phyloP scores from a whole-genome alignment of 2,797 vertebrate species.

The Gallinago stenura region DNA sequence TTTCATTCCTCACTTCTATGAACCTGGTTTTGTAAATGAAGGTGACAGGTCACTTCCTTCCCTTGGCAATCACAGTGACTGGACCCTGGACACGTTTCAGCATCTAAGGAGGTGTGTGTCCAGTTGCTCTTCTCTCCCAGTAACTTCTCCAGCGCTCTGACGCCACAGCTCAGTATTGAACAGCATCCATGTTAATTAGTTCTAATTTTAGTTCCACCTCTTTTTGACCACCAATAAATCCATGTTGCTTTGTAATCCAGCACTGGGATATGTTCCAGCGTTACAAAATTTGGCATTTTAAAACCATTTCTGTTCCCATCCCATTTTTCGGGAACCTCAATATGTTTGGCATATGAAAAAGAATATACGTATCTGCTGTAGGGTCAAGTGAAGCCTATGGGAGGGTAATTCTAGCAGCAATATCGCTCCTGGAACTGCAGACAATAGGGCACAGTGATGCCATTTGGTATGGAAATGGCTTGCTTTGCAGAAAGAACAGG shows the following conservation, averaged over 20 bases:
- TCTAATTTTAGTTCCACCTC: constrained; percentile 66
- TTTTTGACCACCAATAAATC: constrained; percentile 59
- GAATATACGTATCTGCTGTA: not conserved
- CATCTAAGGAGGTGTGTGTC: not conserved
- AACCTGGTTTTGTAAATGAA: not conserved
- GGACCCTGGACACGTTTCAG: not conserved
- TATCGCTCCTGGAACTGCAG: not conserved
- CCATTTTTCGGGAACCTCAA: not conserved
- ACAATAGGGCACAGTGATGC: not conserved
- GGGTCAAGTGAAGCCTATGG: not conserved
- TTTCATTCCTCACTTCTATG: not conserved
- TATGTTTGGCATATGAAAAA: not conserved
- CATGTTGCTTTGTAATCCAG: constrained; percentile 16
- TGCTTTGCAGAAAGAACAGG: not conserved
- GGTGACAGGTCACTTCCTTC: not conserved
- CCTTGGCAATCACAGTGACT: not conserved
- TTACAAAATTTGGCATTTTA: not conserved
- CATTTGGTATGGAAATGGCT: not conserved
- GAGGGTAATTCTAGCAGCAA: not conserved
- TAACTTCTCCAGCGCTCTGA: not conserved
- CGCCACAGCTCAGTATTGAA: constrained; percentile 34
- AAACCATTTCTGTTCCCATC: not conserved
- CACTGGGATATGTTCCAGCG: not conserved
- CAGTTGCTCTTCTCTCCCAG: not conserved
- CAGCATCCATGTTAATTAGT: constrained; percentile 49